Percentiles rank a stretch among this genome's conserved stretches.
Evolutionary conservation across 2,888 invertebrate species (phyloP).

Genomic region (Bhutanitis thaidina): DNA sequence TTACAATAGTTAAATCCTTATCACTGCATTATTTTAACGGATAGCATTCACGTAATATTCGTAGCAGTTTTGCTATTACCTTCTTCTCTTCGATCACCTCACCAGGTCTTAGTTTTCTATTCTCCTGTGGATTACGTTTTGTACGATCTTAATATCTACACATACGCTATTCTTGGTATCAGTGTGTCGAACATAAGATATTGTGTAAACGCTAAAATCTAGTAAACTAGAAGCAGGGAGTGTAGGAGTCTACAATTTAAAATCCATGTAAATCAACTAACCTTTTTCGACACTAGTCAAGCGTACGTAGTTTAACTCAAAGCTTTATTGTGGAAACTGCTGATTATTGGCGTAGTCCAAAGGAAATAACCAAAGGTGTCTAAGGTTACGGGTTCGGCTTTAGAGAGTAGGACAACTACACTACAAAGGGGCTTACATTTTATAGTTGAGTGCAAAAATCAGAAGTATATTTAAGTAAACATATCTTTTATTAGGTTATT

Average conservation of each 20-base stretch:
- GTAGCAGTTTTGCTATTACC: conserved; percentile 83
- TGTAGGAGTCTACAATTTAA: conserved; percentile 58
- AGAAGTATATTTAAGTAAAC: conserved; percentile 3
- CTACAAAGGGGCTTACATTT: conserved; percentile 33
- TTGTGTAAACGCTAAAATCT: conserved; percentile 47
- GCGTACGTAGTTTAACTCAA: conserved; percentile 51
- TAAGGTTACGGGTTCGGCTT: conserved; percentile 77
- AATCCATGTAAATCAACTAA: conserved; percentile 50
- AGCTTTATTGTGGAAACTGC: conserved; percentile 55
- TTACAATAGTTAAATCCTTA: conserved; percentile 67
- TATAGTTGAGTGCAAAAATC: conserved; percentile 23
- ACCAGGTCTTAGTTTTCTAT: conserved; percentile 96
- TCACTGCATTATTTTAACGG: conserved; percentile 73
- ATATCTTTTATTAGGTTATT: not conserved
- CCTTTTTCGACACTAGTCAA: conserved; percentile 48
- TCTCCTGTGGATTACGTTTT: conserved; percentile 83
- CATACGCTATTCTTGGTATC: conserved; percentile 42
- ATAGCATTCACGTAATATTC: conserved; percentile 72
- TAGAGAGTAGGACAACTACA: conserved; percentile 68
- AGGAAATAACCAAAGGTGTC: conserved; percentile 48
- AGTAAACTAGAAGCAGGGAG: conserved; percentile 62
- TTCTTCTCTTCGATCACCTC: conserved; percentile 96
- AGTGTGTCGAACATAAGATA: conserved; percentile 45
- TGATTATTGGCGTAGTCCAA: conserved; percentile 53
- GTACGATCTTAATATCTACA: conserved; percentile 68